Conservation (phyloP, 2,797 vertebrate genomes). For the Rhynchonycteris naso region DNA sequence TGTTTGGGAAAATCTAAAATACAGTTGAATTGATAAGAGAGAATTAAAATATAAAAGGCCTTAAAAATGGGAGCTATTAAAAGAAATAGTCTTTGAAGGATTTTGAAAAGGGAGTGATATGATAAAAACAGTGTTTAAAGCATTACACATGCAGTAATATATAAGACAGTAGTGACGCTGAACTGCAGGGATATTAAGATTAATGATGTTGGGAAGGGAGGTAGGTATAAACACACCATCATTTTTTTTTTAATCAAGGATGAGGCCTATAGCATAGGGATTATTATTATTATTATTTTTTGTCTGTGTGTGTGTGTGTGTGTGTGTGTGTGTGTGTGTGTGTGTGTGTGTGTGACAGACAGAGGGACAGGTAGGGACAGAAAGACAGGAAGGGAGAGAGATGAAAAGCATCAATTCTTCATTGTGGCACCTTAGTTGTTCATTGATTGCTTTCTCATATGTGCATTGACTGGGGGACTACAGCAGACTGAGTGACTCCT, state of each 20-base stretch:
- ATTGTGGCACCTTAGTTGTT: too few relatives aligned
- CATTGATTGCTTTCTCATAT: too few relatives aligned
- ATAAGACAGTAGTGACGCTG: background rate
- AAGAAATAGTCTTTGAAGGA: background rate
- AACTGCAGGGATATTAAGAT: slow-evolving; percentile 60
- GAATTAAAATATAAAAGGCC: background rate
- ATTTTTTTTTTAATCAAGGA: slow-evolving; percentile 30
- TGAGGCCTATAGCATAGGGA: background rate
- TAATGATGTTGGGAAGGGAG: slow-evolving; percentile 51
- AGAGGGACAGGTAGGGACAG: too few relatives aligned
- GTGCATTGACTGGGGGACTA: too few relatives aligned
- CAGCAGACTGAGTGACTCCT: too few relatives aligned
- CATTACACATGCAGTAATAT: slow-evolving; percentile 8
- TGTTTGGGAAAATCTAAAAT: background rate
- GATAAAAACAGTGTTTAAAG: slow-evolving; percentile 29
- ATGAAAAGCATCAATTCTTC: too few relatives aligned
- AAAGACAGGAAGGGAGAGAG: too few relatives aligned
- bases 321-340: too few relatives aligned
- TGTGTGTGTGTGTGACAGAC: too few relatives aligned
- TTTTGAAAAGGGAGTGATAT: background rate
- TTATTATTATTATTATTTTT: too few relatives aligned
- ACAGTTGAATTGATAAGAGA: background rate
- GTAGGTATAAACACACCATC: slow-evolving; percentile 47
- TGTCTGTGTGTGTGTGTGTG: too few relatives aligned
- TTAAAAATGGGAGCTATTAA: background rate